Evolutionary conservation across 2,888 invertebrate genomes (phyloP).

Genomic region (Dyspetes luteomarginatus): DNA sequence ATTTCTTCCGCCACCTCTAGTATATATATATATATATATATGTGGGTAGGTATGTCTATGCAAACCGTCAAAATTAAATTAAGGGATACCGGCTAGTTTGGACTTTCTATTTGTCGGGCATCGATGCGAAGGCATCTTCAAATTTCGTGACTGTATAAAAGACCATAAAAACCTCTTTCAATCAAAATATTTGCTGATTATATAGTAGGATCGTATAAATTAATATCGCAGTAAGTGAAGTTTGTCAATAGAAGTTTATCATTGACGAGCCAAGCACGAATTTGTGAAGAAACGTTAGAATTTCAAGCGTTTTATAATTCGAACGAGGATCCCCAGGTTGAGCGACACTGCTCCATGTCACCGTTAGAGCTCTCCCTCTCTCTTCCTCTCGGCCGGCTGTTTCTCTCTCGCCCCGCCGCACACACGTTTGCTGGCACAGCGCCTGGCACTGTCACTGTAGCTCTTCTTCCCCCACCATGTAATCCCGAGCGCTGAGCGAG

Average conservation of each 20-base stretch:
- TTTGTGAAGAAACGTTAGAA: constrained; percentile 7
- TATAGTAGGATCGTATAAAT: not conserved
- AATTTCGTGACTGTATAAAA: constrained; percentile 5
- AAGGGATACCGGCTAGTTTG: constrained; percentile 8
- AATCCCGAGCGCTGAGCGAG: constrained; percentile 2
- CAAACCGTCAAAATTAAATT: constrained; percentile 6
- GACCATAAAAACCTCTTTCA: not conserved
- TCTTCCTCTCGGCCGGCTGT: constrained; percentile 47
- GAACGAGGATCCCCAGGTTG: constrained; percentile 70
- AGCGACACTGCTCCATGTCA: constrained; percentile 78
- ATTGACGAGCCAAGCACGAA: constrained; percentile 12
- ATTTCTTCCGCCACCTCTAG: not conserved
- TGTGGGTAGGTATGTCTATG: constrained; percentile 2
- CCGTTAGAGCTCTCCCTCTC: constrained; percentile 77
- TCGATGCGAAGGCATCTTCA: not conserved
- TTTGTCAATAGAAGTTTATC: not conserved
- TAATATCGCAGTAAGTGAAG: not conserved
- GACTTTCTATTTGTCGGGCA: not conserved
- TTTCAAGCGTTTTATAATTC: constrained; percentile 30
- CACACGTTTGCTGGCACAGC: constrained; percentile 62
- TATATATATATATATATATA: not conserved
- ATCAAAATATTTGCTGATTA: not conserved
- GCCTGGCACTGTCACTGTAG: constrained; percentile 61
- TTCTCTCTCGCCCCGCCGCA: constrained; percentile 43
- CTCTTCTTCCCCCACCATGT: constrained; percentile 60